Conservation (phyloP, 2,797 vertebrate species). For the Sparus aurata region DNA sequence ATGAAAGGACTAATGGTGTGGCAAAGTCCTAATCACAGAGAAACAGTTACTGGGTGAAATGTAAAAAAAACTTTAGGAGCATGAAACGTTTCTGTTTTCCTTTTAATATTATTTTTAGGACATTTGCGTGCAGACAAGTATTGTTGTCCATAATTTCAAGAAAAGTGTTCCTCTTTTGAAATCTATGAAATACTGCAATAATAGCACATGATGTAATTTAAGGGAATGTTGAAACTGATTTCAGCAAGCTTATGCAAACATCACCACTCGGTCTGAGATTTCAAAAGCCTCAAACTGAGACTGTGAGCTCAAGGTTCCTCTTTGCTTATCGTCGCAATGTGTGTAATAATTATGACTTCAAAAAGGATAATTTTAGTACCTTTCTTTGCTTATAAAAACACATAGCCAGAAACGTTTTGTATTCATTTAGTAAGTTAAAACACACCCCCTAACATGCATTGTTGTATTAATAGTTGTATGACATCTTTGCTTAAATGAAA, state of each 20-base stretch:
- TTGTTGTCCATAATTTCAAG: constrained; percentile 16
- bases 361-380: neutral
- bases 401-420: neutral
- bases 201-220: constrained; percentile 41
- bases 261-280: constrained; percentile 18
- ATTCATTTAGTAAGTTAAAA: neutral
- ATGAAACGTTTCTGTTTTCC: neutral
- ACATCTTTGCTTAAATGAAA: neutral
- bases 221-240: constrained; percentile 73
- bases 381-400: neutral
- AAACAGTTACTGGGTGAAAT: neutral
- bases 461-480: neutral
- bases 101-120: constrained; percentile 1
- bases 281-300: constrained; percentile 40
- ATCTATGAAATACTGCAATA: constrained; percentile 38
- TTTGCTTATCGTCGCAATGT: constrained; percentile 25
- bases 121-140: constrained; percentile 7
- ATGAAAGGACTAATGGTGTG: neutral
- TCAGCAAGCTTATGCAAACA: constrained; percentile 72
- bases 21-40: neutral
- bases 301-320: constrained; percentile 50
- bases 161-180: constrained; percentile 34
- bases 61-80: neutral
- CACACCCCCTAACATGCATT: neutral
- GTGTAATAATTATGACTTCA: neutral